These are phyloP conservation scores for Electrophaes corylata DNA, from an alignment of 2,888 invertebrate species.

Conservation along the genomic window DNA sequence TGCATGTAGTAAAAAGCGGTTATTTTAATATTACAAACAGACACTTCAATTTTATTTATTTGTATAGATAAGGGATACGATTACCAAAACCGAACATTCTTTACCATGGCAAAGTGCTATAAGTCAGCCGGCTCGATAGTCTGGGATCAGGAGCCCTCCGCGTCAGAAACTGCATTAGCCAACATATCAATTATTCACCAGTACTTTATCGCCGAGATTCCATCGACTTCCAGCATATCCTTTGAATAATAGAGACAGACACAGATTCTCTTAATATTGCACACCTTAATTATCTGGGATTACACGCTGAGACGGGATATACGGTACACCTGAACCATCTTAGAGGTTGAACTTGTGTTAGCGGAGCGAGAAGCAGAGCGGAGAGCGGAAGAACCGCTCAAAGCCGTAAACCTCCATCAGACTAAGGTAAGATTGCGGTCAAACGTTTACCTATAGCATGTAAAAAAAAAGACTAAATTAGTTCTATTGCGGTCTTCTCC, in stretches of 20 bases:
- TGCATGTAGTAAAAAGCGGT: too few species aligned
- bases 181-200: conserved; percentile 37
- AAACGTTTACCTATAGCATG: too few species aligned
- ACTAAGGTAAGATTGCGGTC: too few species aligned
- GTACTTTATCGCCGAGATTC: conserved; percentile 47
- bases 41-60: too few species aligned
- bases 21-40: too few species aligned
- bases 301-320: conserved; percentile 38
- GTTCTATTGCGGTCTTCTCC: too few species aligned
- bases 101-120: too few species aligned
- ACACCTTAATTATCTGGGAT: conserved; percentile 57
- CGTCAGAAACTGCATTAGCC: conserved; percentile 35
- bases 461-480: too few species aligned
- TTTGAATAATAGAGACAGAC: conserved; percentile 58
- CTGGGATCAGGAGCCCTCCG: not conserved
- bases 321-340: conserved; percentile 43
- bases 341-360: not conserved
- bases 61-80: too few species aligned
- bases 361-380: conserved; percentile 21
- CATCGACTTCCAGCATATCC: conserved; percentile 37
- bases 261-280: conserved; percentile 52
- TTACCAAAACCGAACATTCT: too few species aligned
- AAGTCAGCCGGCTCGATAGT: not conserved
- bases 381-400: too few species aligned
- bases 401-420: too few species aligned